Evolutionary conservation across 2,888 invertebrate genomes (phyloP).

Genomic region (Drosophila colorata): DNA sequence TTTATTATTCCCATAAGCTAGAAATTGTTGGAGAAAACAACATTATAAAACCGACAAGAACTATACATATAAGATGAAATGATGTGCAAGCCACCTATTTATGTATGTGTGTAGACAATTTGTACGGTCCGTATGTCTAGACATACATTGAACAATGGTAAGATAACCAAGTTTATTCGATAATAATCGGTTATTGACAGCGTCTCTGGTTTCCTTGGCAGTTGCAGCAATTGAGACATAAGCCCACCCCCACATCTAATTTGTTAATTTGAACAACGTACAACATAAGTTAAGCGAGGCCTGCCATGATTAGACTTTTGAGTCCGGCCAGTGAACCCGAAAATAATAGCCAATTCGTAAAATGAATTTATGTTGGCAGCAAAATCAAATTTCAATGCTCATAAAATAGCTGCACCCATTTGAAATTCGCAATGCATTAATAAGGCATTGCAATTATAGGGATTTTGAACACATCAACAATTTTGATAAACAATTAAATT

Average conservation of each 20-base stretch:
- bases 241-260: too few relatives aligned
- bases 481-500: conserved; percentile 46
- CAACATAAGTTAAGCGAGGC: background rate
- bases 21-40: too few relatives aligned
- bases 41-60: background rate
- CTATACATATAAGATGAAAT: background rate
- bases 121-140: conserved; percentile 11
- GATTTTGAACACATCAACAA: conserved; percentile 33
- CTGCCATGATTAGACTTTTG: background rate
- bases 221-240: conserved; percentile 1
- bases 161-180: conserved; percentile 1
- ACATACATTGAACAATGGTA: conserved; percentile 3
- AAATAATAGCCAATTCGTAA: background rate
- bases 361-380: background rate
- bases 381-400: conserved; percentile 23
- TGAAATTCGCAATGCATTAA: conserved; percentile 30
- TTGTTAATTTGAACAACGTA: background rate
- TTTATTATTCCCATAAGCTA: too few relatives aligned
- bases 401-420: background rate
- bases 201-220: conserved; percentile 5
- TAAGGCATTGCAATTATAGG: conserved; percentile 41
- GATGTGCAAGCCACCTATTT: background rate
- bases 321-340: background rate
- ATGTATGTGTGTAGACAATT: background rate
- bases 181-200: conserved; percentile 26